Conservation (phyloP, 2,797 vertebrate species). For the Typhlichthys subterraneus region DNA sequence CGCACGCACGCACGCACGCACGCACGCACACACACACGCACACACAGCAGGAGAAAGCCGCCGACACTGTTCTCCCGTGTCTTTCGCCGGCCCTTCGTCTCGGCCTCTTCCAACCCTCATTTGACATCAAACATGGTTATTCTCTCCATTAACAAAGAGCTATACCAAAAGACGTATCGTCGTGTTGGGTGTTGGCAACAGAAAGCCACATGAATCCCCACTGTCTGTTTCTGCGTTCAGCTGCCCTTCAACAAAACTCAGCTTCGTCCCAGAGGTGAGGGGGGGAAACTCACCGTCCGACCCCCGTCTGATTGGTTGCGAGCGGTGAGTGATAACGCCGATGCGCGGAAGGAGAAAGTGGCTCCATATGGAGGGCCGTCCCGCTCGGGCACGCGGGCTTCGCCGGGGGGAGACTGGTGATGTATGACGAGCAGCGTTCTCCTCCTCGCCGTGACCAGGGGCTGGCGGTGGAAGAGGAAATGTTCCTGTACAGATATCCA, state of each 20-base stretch:
- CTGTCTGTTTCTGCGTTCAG: conserved; percentile 45
- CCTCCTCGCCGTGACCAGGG: conserved; percentile 66
- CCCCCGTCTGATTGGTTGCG: conserved; percentile 34
- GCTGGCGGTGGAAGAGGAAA: conserved; percentile 74
- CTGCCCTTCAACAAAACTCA: conserved; percentile 21
- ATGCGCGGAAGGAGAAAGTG: conserved; percentile 42
- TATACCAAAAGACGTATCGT: conserved; percentile 59
- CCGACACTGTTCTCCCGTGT: conserved; percentile 31
- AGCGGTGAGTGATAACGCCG: conserved; percentile 11
- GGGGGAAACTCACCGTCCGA: conserved; percentile 21
- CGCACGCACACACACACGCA: conserved; percentile 28
- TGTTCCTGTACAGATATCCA: conserved; percentile 81
- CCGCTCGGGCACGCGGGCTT: conserved; percentile 31
- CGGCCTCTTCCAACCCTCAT: conserved; percentile 20
- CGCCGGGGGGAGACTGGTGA: conserved; percentile 64
- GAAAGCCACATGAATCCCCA: conserved; percentile 26
- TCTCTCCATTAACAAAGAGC: conserved; percentile 50
- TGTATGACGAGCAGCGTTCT: conserved; percentile 70
- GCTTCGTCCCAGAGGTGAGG: conserved; percentile 33
- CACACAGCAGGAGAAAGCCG: conserved; percentile 52
- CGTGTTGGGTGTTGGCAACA: conserved; percentile 38
- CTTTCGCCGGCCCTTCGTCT: conserved; percentile 3
- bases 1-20: conserved; percentile 29
- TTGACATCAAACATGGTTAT: conserved; percentile 48
- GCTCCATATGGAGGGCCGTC: conserved; percentile 67